These are phyloP conservation scores for Pantherophis guttatus DNA, from an alignment of 2,113 vertebrate genomes.

Conservation along the genomic window DNA sequence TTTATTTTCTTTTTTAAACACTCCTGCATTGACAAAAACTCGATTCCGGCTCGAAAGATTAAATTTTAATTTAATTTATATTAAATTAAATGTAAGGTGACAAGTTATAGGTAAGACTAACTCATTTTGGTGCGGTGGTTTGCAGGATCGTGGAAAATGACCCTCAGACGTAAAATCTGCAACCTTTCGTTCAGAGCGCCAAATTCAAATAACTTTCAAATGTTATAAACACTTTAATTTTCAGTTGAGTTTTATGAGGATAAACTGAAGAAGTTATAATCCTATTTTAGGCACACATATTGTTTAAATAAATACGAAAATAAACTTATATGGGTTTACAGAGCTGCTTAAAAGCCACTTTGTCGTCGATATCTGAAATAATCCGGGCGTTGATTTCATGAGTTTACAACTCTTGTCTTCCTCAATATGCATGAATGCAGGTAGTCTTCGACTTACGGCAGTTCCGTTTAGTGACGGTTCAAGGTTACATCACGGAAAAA, in stretches of 20 bases:
- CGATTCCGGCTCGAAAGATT: background rate
- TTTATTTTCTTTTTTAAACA: background rate
- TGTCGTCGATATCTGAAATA: too few relatives aligned
- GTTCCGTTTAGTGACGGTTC: too few relatives aligned
- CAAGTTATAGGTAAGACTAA: background rate
- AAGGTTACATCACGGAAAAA: too few relatives aligned
- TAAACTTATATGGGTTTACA: background rate
- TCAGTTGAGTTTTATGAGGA: background rate
- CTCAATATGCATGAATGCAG: too few relatives aligned
- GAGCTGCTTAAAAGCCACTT: too few relatives aligned
- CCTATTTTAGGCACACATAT: background rate
- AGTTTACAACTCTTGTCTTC: too few relatives aligned
- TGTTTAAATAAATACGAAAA: background rate
- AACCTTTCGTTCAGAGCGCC: background rate
- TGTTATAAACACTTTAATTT: background rate
- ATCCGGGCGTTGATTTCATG: too few relatives aligned
- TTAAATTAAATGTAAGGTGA: background rate
- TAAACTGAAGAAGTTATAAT: background rate
- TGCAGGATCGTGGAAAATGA: background rate
- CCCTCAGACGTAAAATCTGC: background rate
- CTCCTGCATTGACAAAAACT: background rate
- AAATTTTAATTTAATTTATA: background rate
- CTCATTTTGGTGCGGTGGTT: rapidly evolving
- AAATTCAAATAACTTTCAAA: background rate
- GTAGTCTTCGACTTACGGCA: too few relatives aligned